These are phyloP conservation scores for Neogale vison DNA, from an alignment of 2,113 vertebrate genomes.

Conservation along the genomic window DNA sequence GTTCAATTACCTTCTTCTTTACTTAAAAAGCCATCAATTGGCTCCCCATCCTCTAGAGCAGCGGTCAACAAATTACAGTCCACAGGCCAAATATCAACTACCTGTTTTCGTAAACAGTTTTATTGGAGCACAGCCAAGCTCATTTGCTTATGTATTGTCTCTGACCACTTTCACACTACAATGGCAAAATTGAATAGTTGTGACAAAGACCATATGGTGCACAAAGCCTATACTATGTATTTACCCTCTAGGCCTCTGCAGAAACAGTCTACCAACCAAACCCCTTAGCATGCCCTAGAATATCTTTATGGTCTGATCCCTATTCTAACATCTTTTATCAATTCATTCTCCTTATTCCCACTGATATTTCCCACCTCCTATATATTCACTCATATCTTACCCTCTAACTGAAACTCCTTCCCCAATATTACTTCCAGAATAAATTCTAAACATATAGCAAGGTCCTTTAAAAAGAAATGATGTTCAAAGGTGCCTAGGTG, in stretches of 20 bases:
- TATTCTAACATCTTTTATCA: not conserved
- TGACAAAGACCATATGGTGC: not conserved
- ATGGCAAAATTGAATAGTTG: not conserved
- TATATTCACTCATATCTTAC: not conserved
- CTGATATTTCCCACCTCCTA: not conserved
- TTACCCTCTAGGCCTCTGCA: not conserved
- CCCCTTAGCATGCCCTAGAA: not conserved
- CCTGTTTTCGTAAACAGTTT: conserved; percentile 17
- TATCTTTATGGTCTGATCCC: not conserved
- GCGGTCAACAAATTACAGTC: not conserved
- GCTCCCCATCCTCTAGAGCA: not conserved
- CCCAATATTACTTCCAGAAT: not conserved
- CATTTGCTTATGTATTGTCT: not conserved
- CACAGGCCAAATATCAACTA: conserved; percentile 36
- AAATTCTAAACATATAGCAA: not conserved
- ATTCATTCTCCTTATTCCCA: not conserved
- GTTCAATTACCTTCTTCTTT: conserved; percentile 40
- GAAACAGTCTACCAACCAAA: not conserved
- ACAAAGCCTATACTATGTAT: not conserved
- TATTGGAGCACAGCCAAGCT: not conserved
- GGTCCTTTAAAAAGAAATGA: not conserved
- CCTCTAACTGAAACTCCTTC: not conserved
- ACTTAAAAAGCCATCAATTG: not conserved
- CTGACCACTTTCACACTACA: not conserved
- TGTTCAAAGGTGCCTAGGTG: not conserved